These are phyloP conservation scores for Amblyornis subalaris DNA, from an alignment of 2,113 vertebrate species.

Conservation along the genomic window DNA sequence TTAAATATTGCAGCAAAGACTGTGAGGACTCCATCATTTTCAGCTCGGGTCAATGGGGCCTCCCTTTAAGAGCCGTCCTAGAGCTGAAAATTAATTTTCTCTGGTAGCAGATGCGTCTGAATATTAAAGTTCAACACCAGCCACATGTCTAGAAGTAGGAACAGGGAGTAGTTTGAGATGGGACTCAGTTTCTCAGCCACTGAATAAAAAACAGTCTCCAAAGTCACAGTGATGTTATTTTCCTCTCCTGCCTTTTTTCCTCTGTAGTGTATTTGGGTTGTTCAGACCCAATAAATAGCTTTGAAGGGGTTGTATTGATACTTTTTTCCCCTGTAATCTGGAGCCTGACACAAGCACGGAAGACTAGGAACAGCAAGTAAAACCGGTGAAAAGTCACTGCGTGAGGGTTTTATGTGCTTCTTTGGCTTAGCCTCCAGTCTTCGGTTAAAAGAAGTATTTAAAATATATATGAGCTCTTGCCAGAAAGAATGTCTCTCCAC, in stretches of 20 bases:
- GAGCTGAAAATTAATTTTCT: conserved; percentile 47
- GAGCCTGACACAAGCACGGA: not conserved
- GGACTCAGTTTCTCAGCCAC: not conserved
- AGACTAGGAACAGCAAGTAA: not conserved
- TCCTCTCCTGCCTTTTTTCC: not conserved
- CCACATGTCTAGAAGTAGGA: not conserved
- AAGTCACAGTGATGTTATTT: not conserved
- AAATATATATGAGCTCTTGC: not conserved
- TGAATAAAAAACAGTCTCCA: not conserved
- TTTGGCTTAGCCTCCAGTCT: not conserved
- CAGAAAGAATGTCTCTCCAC: not conserved
- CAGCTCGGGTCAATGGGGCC: not conserved
- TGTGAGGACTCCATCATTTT: conserved; percentile 48
- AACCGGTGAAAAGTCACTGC: conserved; percentile 38
- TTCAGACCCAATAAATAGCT: not conserved
- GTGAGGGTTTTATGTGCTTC: conserved; percentile 23
- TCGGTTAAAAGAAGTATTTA: not conserved
- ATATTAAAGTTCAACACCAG: not conserved
- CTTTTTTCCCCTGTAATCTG: not conserved
- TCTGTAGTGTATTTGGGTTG: not conserved
- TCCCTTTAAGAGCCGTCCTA: conserved; percentile 1
- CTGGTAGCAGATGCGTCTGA: not conserved
- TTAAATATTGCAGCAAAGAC: conserved; percentile 38
- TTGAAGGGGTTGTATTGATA: not conserved
- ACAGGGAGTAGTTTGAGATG: not conserved